These are phyloP conservation scores for Regulus satrapa DNA, from an alignment of 2,113 vertebrate species.

Conservation along the genomic window DNA sequence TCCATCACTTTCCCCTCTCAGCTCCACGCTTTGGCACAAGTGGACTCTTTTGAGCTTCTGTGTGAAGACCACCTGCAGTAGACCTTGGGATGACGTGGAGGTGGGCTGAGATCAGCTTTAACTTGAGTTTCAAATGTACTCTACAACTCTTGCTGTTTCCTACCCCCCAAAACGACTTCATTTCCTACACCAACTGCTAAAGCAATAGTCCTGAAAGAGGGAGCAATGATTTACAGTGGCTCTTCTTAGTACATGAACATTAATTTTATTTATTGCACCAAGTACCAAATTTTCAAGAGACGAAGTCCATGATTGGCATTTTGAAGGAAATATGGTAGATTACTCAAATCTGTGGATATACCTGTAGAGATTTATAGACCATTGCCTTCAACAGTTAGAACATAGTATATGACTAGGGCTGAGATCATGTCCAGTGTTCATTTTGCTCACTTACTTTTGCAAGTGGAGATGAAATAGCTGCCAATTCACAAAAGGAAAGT, in stretches of 20 bases:
- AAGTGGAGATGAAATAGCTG: not conserved
- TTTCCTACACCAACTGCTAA: conserved; percentile 46
- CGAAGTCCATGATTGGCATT: not conserved
- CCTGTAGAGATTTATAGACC: conserved; percentile 28
- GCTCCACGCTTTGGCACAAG: not conserved
- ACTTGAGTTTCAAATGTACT: conserved; percentile 5
- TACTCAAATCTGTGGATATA: conserved; percentile 32
- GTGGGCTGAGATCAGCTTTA: conserved; percentile 42
- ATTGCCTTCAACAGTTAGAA: not conserved
- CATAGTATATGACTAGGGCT: not conserved
- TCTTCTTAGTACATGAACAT: conserved; percentile 28
- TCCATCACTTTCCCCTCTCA: not conserved
- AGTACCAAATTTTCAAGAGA: conserved; percentile 17
- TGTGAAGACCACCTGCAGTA: conserved; percentile 58
- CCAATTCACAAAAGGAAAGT: conserved; percentile 9
- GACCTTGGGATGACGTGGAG: conserved; percentile 23
- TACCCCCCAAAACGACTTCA: conserved; percentile 14
- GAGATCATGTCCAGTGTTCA: conserved; percentile 22
- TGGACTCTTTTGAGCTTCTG: conserved; percentile 48
- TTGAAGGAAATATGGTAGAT: conserved; percentile 49
- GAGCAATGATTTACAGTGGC: conserved; percentile 35
- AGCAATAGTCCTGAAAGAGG: conserved; percentile 26
- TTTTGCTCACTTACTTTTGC: conserved; percentile 49
- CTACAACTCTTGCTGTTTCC: conserved; percentile 20
- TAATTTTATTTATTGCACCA: conserved; percentile 51